These are phyloP conservation scores for Chironomus tepperi DNA, from an alignment of 1,140 invertebrate genomes.

Conservation along the genomic window DNA sequence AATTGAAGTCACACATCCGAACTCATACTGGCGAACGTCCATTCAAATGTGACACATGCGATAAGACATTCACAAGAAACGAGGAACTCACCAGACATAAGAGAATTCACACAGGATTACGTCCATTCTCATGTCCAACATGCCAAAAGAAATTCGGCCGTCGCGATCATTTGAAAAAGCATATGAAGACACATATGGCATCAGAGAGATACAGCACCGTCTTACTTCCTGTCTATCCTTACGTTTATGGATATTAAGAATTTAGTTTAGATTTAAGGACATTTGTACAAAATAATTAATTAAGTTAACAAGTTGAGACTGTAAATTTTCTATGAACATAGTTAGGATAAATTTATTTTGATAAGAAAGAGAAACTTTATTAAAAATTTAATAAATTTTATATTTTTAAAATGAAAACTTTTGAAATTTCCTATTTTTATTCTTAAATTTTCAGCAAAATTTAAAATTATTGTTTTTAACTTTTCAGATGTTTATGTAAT, in stretches of 20 bases:
- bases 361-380: too few species aligned
- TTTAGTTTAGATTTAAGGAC: background rate
- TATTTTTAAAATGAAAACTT: background rate
- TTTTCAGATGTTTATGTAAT: too few species aligned
- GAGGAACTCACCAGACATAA: slow-evolving; percentile 88
- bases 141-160: slow-evolving; percentile 84
- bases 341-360: too few species aligned
- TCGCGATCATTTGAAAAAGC: slow-evolving; percentile 81
- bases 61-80: slow-evolving; percentile 85
- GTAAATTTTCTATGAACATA: too few species aligned
- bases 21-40: slow-evolving; percentile 86
- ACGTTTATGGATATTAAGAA: slow-evolving; percentile 11
- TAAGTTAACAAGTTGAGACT: too few species aligned
- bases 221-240: background rate
- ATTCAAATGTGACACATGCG: slow-evolving; percentile 79
- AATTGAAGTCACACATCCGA: slow-evolving; percentile 80
- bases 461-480: too few species aligned
- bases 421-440: background rate
- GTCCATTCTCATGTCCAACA: slow-evolving; percentile 66
- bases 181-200: slow-evolving; percentile 58
- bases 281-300: background rate
- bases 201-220: background rate
- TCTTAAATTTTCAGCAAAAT: background rate
- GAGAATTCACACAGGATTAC: slow-evolving; percentile 76
- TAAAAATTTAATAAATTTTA: background rate